Base-by-base conservation (phyloP, 2,888 invertebrate species). In the Agonopterix heracliana region DNA sequence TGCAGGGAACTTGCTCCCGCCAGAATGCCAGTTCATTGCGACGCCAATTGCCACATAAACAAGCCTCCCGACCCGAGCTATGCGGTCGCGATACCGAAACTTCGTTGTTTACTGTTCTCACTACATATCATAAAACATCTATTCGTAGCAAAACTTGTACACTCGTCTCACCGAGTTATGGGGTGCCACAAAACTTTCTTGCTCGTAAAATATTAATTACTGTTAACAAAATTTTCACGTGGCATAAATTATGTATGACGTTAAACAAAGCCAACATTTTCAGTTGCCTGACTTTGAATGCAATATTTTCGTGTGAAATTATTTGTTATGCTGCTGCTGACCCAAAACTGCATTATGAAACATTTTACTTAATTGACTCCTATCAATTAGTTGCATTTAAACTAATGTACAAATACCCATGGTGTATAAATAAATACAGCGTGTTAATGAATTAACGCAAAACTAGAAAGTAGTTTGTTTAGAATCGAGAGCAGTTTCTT, bases 31-130 rank as follows among this genome's bases (percentile, higher is more conserved):
- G 79, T 77, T 79, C 80, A 78, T 80, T 76, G 77, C 74, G 70
- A 74, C 71, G 71, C 76, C 82, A 78, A 84, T 82, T 84, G 81
- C 78, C 75, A 77, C 76, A 81, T 80, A 85, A 85, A 82, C 80
- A 81, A 83, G 77, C 69, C 74, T 66, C 68, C 66, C 61, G 68
- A 61, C 66, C 66, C 68, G 55, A 68, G 69, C 70, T 70, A 71
- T 68, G 73, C 70, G 68, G 67, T 66, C 67, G 69, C 70, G 71
- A 74, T 75, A 74, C 61, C 66, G 59, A 71, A 81, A 81, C 77
- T 82, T 80, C 67, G 63, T 63, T 76, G 73, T 75, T 75, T 73
- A 74, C 71, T 75, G 68, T 70, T 68, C 70, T 64, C 66, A 67
- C 70, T 71, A 71, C 72, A 70, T 71, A 71, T 74, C 71, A 69